These are phyloP conservation scores for Panurus biarmicus DNA, from an alignment of 2,113 vertebrate genomes.

Conservation along the genomic window DNA sequence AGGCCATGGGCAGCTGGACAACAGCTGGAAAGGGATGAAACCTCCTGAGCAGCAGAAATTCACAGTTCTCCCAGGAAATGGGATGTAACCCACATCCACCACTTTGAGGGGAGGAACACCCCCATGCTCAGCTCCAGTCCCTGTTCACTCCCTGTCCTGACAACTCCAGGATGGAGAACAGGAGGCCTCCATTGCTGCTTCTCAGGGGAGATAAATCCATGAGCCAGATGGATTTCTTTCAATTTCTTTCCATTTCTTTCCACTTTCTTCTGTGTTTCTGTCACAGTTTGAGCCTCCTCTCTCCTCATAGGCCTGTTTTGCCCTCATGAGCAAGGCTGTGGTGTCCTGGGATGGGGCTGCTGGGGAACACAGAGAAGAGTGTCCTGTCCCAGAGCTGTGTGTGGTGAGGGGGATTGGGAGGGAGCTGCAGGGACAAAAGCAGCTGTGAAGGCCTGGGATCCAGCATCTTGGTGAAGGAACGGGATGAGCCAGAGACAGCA, in stretches of 20 bases:
- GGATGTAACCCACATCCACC: neutral
- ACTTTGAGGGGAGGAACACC: neutral
- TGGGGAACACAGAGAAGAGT: neutral
- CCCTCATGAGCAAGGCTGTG: neutral
- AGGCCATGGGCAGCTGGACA: neutral
- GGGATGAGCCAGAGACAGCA: neutral
- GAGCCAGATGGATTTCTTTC: no score
- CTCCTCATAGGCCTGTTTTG: neutral
- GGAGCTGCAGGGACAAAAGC: neutral
- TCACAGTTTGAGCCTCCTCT: neutral
- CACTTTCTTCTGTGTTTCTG: no score
- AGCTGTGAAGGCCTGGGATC: neutral
- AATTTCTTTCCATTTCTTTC: no score
- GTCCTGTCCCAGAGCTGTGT: neutral
- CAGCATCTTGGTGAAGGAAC: neutral
- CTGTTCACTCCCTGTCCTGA: neutral
- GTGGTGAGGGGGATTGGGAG: neutral
- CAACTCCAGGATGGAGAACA: neutral
- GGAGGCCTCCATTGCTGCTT: neutral
- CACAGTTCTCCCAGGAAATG: neutral
- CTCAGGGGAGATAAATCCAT: neutral
- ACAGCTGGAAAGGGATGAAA: neutral
- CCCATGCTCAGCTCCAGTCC: neutral
- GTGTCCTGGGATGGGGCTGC: neutral
- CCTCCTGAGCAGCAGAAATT: rapidly evolving